Evolutionary conservation across 2,888 invertebrate species (phyloP), one percentile per base, ranked within the genome.

Genomic region (Odontomyia ornata): DNA sequence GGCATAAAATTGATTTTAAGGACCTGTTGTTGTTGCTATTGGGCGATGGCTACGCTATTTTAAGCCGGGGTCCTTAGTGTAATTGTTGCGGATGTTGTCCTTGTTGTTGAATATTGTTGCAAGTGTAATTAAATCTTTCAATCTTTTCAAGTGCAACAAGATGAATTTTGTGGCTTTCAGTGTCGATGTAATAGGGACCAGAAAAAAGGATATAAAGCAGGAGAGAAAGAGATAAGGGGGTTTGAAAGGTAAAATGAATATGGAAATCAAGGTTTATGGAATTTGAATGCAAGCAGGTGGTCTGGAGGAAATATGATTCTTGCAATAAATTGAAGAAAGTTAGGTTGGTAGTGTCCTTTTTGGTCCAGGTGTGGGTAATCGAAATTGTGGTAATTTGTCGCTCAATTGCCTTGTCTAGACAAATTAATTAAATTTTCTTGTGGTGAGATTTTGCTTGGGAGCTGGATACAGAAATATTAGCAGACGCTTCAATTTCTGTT

Each of bases 1-100:
- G 27, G 47, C 69, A 69, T 47, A 69, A 69, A 69, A 69, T 69
- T 69, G 69, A 46, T 69, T 69, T 69, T 47, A 47, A 69, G 69
- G 46, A 23, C 69, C 15, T 69, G 69, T 69, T 69, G 36, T 36
- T n/a, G n/a, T n/a, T n/a, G n/a, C n/a, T n/a, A 43, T 27, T 62
- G 36, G 3, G 36, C n/a, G n/a, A n/a, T n/a, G n/a, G n/a, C 36
- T 36, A 36, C 36, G 36, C 9, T 36, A 36, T 36, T 36, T 36
- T 36, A 36, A 9, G 13, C 60, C 21, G 25, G 52, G 36, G 36
- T 9, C 9, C 5, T 36, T 36, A 36, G 36, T 36, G 36, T 36
- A n/a, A n/a, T n/a, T n/a, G n/a, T n/a, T n/a, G n/a, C n/a, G n/a
- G n/a, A 13, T 15, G 15, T 25, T 62, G 27, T 25, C n/a, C 1